Percentiles rank a stretch among this genome's conserved stretches.
phyloP scores from a whole-genome alignment of 2,888 invertebrate species.

The Machimus atricapillus region DNA sequence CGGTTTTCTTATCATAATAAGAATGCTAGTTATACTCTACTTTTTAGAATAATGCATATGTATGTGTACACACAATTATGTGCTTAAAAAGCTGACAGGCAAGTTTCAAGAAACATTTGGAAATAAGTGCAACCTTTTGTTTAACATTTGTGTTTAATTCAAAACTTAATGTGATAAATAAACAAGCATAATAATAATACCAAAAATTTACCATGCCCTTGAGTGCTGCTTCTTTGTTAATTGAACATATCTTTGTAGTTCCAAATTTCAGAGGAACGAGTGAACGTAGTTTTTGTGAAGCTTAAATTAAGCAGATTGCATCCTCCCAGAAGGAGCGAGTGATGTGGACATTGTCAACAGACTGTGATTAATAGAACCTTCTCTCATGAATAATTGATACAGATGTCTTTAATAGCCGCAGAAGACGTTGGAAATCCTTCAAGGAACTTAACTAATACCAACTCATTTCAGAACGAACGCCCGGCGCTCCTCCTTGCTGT shows the following conservation, averaged over 20 bases:
- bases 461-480: neutral
- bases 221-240: neutral
- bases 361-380: slow-evolving; percentile 22
- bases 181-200: neutral
- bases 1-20: too few species aligned
- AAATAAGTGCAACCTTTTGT: too few species aligned
- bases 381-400: slow-evolving; percentile 3
- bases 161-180: neutral
- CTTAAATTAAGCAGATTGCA: slow-evolving; percentile 25
- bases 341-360: slow-evolving; percentile 17
- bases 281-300: neutral
- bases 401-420: neutral
- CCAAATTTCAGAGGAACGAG: neutral
- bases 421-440: slow-evolving; percentile 21
- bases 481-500: neutral
- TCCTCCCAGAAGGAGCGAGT: neutral
- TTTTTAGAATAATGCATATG: too few species aligned
- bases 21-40: too few species aligned
- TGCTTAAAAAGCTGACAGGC: too few species aligned
- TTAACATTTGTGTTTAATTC: neutral
- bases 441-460: slow-evolving; percentile 31
- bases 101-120: too few species aligned
- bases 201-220: neutral
- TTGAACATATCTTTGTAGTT: neutral
- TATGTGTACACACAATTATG: too few species aligned